Conservation (phyloP, 2,797 vertebrate species). For the Anguilla anguilla region DNA sequence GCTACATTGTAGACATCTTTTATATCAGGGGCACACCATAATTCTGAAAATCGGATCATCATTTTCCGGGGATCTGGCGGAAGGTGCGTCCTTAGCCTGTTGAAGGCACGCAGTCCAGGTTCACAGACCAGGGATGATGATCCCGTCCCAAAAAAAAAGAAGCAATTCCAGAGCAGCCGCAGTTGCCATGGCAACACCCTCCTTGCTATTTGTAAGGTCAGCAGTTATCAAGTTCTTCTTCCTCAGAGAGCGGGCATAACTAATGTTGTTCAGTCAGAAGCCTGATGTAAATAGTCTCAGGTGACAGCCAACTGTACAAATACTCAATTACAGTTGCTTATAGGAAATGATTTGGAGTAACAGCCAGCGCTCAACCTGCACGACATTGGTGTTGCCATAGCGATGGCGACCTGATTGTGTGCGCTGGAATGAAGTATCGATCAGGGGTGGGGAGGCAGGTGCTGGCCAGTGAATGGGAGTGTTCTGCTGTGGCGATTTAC, state of each 20-base stretch:
- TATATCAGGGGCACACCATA: slow-evolving; percentile 40
- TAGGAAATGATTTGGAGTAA: slow-evolving; percentile 98
- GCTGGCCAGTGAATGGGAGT: slow-evolving; percentile 86
- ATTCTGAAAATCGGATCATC: background rate
- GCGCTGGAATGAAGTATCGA: slow-evolving; percentile 99
- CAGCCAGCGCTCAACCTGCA: slow-evolving; percentile 87
- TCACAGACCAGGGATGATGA: slow-evolving; percentile 28
- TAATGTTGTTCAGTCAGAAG: slow-evolving; percentile 84
- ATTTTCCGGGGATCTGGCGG: background rate
- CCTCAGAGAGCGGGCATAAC: slow-evolving; percentile 85
- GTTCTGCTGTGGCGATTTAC: slow-evolving; percentile 91
- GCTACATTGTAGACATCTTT: slow-evolving; percentile 51
- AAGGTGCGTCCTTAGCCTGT: slow-evolving; percentile 49
- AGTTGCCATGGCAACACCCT: slow-evolving; percentile 88
- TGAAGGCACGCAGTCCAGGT: slow-evolving; percentile 25
- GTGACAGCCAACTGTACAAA: slow-evolving; percentile 91
- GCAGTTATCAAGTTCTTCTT: slow-evolving; percentile 73
- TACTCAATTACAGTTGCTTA: slow-evolving; percentile 96
- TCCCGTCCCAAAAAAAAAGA: slow-evolving; percentile 9
- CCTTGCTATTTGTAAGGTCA: slow-evolving; percentile 87
- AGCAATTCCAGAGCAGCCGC: slow-evolving; percentile 65
- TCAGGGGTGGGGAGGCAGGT: slow-evolving; percentile 77
- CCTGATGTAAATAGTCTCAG: slow-evolving; percentile 93
- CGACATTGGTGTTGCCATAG: slow-evolving; percentile 97
- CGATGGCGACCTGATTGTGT: slow-evolving; percentile 87